phyloP scores from a whole-genome alignment of 2,113 vertebrate species.

The Tetrao urogallus region DNA sequence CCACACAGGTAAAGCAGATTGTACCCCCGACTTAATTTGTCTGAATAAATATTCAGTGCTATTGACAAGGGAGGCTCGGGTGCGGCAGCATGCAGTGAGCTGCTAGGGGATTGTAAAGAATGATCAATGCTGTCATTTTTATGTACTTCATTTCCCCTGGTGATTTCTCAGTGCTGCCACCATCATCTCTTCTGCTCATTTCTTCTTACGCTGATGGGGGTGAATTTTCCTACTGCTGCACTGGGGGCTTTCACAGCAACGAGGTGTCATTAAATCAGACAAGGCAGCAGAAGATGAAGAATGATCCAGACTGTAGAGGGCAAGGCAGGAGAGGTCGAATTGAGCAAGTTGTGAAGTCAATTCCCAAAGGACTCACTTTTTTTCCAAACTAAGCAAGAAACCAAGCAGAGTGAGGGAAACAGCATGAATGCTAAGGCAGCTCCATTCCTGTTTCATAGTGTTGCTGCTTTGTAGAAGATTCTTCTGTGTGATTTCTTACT shows the following conservation, averaged over 20 bases:
- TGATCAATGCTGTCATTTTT: neutral
- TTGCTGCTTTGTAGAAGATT: neutral
- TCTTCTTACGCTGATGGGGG: neutral
- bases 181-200: neutral
- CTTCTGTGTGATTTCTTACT: neutral
- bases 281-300: neutral
- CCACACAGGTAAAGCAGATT: neutral
- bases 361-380: neutral
- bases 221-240: neutral
- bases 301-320: neutral
- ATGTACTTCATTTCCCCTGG: neutral
- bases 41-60: neutral
- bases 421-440: neutral
- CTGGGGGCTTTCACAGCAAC: neutral
- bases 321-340: neutral
- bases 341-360: neutral
- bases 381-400: neutral
- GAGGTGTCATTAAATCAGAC: neutral
- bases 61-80: neutral
- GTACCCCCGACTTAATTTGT: neutral
- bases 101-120: neutral
- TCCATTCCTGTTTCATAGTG: neutral
- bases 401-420: neutral
- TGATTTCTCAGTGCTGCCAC: neutral
- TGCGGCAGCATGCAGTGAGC: neutral